Base-by-base conservation (phyloP, 2,888 invertebrate species). In the Papilio gigon region DNA sequence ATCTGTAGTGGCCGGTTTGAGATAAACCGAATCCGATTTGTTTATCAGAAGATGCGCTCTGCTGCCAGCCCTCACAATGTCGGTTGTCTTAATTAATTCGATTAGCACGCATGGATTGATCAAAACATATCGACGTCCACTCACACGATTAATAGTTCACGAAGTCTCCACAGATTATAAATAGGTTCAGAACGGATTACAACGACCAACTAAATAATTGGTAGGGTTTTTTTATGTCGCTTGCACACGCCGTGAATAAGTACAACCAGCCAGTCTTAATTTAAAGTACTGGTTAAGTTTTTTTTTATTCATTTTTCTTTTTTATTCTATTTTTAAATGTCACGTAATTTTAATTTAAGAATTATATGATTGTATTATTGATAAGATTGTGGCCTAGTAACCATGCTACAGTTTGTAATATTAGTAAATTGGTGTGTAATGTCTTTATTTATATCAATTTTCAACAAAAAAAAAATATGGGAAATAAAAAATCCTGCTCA, bases 21-120 rank as follows among this genome's bases (percentile, higher is more conserved):
- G 71, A 71, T 70, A 68, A 69, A 65, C 60, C 60, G 71, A 73
- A 70, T 59, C 70, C 67, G 69, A 70, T 73, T 72, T 73, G 73
- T 72, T 76, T 71, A 72, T 72, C 73, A 71, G 71, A 76, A 76
- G 76, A 76, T 80, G 84, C 84, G 83, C 84, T 79, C 62, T 58
- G 47, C 30, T 56, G 44, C 44, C 44, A 47, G 20, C 58, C 50
- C 59, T 56, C 73, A 72, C 68, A 73, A 67, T 72, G 71, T 71
- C 71, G 70, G 70, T 27, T 70, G 72, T 72, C 70, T 85, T 87
- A 89, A 91, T 91, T 91, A 91, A 89, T 83, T 85, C 87, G 87
- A 90, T 90, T 89, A 88, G 78, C 86, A 90, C 88, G 90, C 89
- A 83, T 87, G 86, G 81, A 82, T 87, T 87, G 85, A 82, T 84